Base-by-base conservation (phyloP, 92 coral and sea anemone genomes). In the Palythoa grandis region DNA sequence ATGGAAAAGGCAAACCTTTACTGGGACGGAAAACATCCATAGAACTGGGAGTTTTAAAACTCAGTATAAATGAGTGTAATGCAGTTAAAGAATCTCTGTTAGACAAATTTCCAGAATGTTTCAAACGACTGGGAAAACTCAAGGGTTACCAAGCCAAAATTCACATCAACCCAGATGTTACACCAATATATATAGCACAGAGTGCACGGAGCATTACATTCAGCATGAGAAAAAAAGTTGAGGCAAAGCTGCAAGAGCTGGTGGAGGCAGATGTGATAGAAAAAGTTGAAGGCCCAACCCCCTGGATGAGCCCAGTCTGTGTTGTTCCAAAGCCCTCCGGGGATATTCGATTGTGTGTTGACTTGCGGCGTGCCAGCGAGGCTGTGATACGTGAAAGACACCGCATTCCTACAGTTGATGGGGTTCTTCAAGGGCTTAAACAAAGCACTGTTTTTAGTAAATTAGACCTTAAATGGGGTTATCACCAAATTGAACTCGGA, bases 261-360 rank as follows among this genome's bases (percentile, higher is more conserved):
- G 57, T 1, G 57, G 57, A 52, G 57, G 57, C 57, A 52, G 57
- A 52, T 52, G 57, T 52, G 57, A 52, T 52, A 52, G 57, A 52
- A 52, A 52, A 52, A 8, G 57, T 52, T 52, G 57, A 52, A 52
- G 9, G 13, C 13, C 11, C 56, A 16, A 86, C 89, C n/a, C 74
- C 83, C 19, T 86, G 89, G 89, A 57, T 86, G 43, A 74, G 83
- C 57, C 89, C 83, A 75, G 73, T 86, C 70, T 86, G 89, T 75
- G 72, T 86, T 76, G 89, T 86, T 25, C 89, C 83, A 40, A 86
- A 76, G 56, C 76, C 89, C 9, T 39, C 82, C 3, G 83, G 88
- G n/a, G 88, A 74, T 60, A 74, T 85, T 50, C 76, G 83, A 47
- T 43, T 86, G 58, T 61, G 83, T 85, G 88, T 74, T 16, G 83